These are phyloP conservation scores for Ophion ventricosus DNA, from an alignment of 2,888 invertebrate species.

Conservation along the genomic window DNA sequence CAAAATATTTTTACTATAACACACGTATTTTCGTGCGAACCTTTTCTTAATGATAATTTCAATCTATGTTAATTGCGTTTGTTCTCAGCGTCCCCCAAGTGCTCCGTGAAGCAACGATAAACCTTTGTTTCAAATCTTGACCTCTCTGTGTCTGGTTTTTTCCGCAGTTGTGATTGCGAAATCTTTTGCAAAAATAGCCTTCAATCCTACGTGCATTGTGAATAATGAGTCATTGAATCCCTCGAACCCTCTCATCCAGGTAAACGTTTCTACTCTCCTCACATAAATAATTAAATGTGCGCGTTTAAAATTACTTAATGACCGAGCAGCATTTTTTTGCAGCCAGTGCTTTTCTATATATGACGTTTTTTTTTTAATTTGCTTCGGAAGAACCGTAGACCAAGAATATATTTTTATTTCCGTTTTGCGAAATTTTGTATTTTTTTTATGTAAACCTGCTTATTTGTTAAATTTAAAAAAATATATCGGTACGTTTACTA, in stretches of 20 bases:
- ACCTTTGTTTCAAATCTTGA: not conserved
- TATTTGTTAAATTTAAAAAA: no score
- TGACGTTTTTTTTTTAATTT: no score
- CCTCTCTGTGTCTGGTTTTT: not conserved
- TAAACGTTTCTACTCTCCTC: no score
- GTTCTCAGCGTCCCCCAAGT: not conserved
- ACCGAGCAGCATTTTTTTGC: no score
- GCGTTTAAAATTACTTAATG: no score
- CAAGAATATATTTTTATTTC: not conserved
- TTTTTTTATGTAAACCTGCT: no score
- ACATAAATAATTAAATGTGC: no score
- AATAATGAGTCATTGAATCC: not conserved
- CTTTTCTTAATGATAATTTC: slow-evolving; percentile 1
- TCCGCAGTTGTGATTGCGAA: not conserved
- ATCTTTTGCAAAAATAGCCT: not conserved
- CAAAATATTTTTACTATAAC: not conserved
- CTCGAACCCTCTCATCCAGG: not conserved
- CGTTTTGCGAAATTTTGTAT: not conserved
- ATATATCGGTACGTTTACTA: no score
- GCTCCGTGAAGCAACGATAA: not conserved
- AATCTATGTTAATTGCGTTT: not conserved
- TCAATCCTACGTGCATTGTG: not conserved
- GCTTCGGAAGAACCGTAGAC: no score
- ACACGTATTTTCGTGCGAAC: not conserved
- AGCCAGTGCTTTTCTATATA: no score